Base-by-base conservation (phyloP, 2,113 vertebrate species). In the Aegotheles bennettii region DNA sequence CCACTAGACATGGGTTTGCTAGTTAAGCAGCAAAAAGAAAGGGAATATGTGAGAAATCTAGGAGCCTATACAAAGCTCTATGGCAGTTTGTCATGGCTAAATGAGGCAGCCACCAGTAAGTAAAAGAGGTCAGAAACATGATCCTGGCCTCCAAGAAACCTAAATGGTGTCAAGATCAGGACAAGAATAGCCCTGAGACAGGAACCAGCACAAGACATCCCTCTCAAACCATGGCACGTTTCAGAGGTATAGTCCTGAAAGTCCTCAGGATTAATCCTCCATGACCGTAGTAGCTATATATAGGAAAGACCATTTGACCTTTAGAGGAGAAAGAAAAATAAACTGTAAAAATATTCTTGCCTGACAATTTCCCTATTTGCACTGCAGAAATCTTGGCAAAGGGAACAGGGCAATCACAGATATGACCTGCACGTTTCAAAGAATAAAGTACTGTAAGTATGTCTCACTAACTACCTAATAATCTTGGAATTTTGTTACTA, bases 241-340 rank as follows among this genome's bases (percentile, higher is more conserved):
- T 76, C 74, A 89, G n/a, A 85, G 40, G 13, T 20, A 87, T 16
- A 8, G 7, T 60, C 67, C 78, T 48, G 35, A n/a, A 80, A 63
- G 8, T 54, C 26, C 53, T 85, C 60, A 82, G 53, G 75, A 89
- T 42, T 69, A 87, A 79, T 82, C 84, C 65, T 76, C 42, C 89
- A 17, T 17, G 24, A 84, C 45, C 18, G 3, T 13, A 82, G 36
- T 10, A 87, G 19, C 56, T 91, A 85, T 74, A 79, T 69, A 93
- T 53, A 83, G 40, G 45, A 94, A 93, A 89, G n/a, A 64, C 11
- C 0, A 0, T 38, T 69, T 93, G 56, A 91, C 28, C 43, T 67
- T 78, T 45, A 84, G 50, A 93, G 51, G 10, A 67, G 61, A 83
- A 95, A 93, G 61, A 82, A 89, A 71, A 94, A 73, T 82, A 84